Conservation (phyloP, 2,113 vertebrate genomes). For the Grammomys dolichurus region DNA sequence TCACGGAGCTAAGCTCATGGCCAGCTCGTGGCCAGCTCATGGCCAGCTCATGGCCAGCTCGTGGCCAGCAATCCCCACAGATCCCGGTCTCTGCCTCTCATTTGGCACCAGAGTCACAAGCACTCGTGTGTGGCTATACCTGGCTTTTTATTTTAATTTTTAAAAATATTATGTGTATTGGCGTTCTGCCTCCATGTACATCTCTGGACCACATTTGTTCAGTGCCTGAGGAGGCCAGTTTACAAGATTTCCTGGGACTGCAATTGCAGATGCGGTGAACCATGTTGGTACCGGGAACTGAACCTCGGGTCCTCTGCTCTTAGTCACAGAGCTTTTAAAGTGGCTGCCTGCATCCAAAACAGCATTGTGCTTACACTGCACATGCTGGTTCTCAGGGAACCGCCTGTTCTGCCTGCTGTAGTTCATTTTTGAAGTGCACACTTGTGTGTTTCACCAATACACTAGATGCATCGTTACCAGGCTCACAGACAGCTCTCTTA, state of each 20-base stretch:
- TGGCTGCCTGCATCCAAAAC: background rate
- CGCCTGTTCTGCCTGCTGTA: too few species aligned
- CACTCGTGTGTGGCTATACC: background rate
- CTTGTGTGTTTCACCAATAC: background rate
- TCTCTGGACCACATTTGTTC: too few species aligned
- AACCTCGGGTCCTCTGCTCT: background rate
- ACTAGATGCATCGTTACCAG: background rate
- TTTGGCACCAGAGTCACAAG: background rate
- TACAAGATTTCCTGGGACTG: too few species aligned
- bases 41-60: background rate
- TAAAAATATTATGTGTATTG: too few species aligned
- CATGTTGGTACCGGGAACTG: background rate
- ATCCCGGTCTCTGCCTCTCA: background rate
- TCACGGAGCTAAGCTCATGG: background rate
- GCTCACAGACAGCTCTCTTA: constrained; percentile 22
- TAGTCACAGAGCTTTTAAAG: background rate
- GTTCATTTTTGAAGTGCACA: background rate
- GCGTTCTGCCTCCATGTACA: background rate
- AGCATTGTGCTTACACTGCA: background rate
- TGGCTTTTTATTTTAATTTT: background rate
- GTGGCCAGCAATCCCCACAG: background rate
- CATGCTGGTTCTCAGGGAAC: background rate
- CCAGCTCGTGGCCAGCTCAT: background rate
- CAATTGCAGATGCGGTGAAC: background rate
- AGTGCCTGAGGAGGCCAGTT: background rate